Base-by-base conservation (phyloP, 2,113 vertebrate genomes). In the Oophaga pumilio region DNA sequence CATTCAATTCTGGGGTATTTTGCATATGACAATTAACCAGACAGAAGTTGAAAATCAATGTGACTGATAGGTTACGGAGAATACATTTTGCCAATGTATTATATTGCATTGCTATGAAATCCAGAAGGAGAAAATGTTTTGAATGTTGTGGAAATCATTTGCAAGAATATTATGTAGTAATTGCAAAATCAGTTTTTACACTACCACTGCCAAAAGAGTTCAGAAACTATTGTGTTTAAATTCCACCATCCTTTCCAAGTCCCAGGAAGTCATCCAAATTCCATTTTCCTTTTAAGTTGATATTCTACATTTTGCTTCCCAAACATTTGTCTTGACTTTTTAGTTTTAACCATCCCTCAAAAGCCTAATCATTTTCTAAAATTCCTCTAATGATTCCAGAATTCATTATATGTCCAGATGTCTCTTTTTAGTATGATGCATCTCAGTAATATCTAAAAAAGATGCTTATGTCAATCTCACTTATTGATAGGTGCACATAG, bases 101-200 rank as follows among this genome's bases (percentile, higher is more conserved):
- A 81, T 62, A 26, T 49, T 64, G 57, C 57, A 33, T 20, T 62
- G 57, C 56, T 81, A 22, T 81, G 28, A 62, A 64, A 43, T 64
- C 59, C 78, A 80, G 57, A 24, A 59, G 78, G 28, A 81, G n/a
- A 81, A 81, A 43, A 81, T n/a, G n/a, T 43, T 62, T 10, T 43
- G 49, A 22, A 33, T 81, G 59, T 49, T 83, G 49, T 83, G 62
- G 20, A 83, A 68, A 69, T 68, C 49, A 83, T 49, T 83, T 83
- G 49, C 43, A 66, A 50, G 8, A 83, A 69, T 83, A 68, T 68
- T 83, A 62, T 52, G 64, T 26, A 53, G 81, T 83, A 83, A 83
- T 69, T 83, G 81, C 12, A 69, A 84, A 84, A 84, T 84, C 50
- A 73, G 64, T 56, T 71, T 71, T 84, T 71, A 84, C 64, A 84